phyloP scores from a whole-genome alignment of 2,113 vertebrate genomes.

The Grus americana region DNA sequence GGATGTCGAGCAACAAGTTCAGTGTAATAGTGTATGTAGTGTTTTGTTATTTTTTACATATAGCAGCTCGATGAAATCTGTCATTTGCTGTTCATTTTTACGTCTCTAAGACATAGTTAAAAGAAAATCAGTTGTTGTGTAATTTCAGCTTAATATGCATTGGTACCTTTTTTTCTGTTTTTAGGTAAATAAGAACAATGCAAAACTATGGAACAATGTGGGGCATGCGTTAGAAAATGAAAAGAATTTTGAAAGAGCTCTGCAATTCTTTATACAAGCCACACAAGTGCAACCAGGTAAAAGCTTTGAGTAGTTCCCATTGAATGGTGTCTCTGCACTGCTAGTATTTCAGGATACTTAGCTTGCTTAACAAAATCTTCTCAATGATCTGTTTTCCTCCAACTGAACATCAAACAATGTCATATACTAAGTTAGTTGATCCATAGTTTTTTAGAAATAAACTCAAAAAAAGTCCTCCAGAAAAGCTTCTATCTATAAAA shows the following conservation, averaged over 20 bases:
- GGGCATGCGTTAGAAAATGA: slow-evolving; percentile 97
- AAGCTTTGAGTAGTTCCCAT: background rate
- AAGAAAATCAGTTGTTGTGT: background rate
- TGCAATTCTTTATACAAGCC: slow-evolving; percentile 94
- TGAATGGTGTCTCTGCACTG: background rate
- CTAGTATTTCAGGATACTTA: background rate
- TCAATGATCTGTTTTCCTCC: background rate
- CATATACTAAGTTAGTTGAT: background rate
- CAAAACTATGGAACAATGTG: slow-evolving; percentile 98
- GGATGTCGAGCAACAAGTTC: background rate
- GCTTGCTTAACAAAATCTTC: background rate
- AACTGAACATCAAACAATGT: background rate
- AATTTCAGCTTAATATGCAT: background rate
- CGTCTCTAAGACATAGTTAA: background rate
- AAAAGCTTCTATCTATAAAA: background rate
- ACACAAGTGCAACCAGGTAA: slow-evolving; percentile 96
- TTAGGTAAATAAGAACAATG: slow-evolving; percentile 98
- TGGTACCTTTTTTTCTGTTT: background rate
- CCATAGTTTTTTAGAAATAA: background rate
- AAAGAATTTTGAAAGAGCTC: slow-evolving; percentile 89
- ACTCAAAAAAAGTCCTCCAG: background rate
- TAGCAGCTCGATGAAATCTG: background rate
- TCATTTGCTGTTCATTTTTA: background rate
- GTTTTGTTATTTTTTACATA: background rate
- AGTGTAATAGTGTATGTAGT: background rate